Conservation (phyloP, 1,140 invertebrate species). For the Limonius californicus region DNA sequence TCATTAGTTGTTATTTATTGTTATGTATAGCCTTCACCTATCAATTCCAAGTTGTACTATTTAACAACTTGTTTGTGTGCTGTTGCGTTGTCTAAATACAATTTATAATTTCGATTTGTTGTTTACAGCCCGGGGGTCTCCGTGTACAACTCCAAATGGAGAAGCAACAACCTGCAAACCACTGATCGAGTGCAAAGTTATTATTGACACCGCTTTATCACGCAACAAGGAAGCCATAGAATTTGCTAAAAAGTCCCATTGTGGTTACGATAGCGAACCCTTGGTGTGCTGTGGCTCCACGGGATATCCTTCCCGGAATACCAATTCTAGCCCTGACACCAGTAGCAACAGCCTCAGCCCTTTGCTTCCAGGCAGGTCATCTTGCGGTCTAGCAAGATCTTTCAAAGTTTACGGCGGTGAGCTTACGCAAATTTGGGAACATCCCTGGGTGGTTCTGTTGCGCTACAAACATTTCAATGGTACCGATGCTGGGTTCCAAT, state of each 20-base stretch:
- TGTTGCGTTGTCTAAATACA: no score
- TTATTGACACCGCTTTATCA: slow-evolving; percentile 37
- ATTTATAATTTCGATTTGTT: no score
- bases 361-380: background rate
- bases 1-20: no score
- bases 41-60: no score
- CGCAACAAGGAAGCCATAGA: slow-evolving; percentile 30
- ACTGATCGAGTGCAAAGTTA: slow-evolving; percentile 38
- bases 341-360: no score
- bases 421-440: slow-evolving; percentile 53
- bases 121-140: no score
- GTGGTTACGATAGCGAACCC: slow-evolving; percentile 19
- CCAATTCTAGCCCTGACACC: no score
- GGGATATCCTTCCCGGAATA: background rate
- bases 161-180: slow-evolving; percentile 27
- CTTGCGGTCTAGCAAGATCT: background rate
- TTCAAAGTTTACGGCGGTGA: slow-evolving; percentile 38
- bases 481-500: slow-evolving; percentile 44
- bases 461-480: slow-evolving; percentile 52
- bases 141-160: slow-evolving; percentile 20
- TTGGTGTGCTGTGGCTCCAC: slow-evolving; percentile 28
- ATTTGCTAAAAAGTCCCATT: slow-evolving; percentile 43
- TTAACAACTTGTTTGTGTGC: no score
- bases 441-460: slow-evolving; percentile 69
- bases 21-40: no score